Evolutionary conservation across 1,140 invertebrate genomes (phyloP), one percentile per base, ranked within the genome.

Genomic region (Caenorhabditis latens): DNA sequence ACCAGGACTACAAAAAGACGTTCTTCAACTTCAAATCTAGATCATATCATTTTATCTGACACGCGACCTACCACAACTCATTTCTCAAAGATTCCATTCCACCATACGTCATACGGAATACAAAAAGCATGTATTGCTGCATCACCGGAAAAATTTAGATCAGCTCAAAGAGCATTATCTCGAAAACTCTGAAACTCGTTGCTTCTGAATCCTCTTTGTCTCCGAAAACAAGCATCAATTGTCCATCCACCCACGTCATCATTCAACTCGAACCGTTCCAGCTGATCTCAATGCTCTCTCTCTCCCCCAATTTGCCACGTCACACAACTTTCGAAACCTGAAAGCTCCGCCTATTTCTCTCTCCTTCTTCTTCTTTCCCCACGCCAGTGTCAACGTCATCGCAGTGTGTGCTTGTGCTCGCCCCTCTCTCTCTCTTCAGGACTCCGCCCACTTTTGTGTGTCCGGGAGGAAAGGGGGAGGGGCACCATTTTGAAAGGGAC

Each of bases 381-480:
- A n/a, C 71, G 71, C 46, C 71, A 50, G n/a, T 46, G 40, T 13
- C 71, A 79, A 79, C 71, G 71, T 79, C 71, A 79, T 79, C 71
- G 21, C n/a, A 13, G 61, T 32, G 67, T 71, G 43, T 71, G 67
- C 42, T 58, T 58, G 42, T 71, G 43, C 71, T 24, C 46, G n/a
- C 65, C 24, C n/a, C 65, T 43, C 65, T 46, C 24, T 46, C 24
- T 32, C 32, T 32, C 32, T 32, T 40, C 19, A 58, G 40, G 71
- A 50, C 71, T 79, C 71, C 71, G 71, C 71, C 71, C 71, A 50
- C 71, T 53, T 46, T 46, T 46, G 5, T 75, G 9, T 75, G 2
- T n/a, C 42, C 46, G 9, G 13, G n/a, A 11, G 40, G 9, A 53
- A 53, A 8, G 71, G 43, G 13, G 7, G 32, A 13, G 67, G 19